Conservation (phyloP, 2,113 vertebrate genomes). For the Aptenodytes patagonicus region DNA sequence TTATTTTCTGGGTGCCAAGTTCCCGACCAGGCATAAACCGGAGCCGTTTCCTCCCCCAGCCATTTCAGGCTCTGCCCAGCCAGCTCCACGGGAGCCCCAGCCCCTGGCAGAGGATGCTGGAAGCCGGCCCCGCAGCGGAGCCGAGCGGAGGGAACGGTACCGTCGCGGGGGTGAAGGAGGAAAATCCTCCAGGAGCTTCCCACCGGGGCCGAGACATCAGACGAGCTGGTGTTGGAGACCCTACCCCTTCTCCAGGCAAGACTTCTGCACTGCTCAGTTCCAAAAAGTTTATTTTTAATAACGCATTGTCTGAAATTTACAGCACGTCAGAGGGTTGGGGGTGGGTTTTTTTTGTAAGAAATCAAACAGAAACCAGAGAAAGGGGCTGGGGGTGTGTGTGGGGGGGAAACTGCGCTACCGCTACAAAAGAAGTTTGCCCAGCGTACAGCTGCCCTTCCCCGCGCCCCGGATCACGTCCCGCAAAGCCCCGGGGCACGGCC, state of each 20-base stretch:
- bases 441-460: not conserved
- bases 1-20: not conserved
- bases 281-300: conserved; percentile 36
- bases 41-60: not conserved
- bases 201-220: not conserved
- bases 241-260: not conserved
- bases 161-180: too few relatives aligned
- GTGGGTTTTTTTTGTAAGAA: not conserved
- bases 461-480: accelerated
- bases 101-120: not conserved
- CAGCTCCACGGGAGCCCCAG: not conserved
- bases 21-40: not conserved
- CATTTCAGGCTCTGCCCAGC: too few relatives aligned
- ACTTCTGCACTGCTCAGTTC: not conserved
- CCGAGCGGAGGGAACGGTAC: too few relatives aligned
- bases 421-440: not conserved
- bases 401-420: not conserved
- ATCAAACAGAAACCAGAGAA: not conserved
- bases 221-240: not conserved
- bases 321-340: not conserved
- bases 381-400: too few relatives aligned
- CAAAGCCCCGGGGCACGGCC: not conserved
- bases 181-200: not conserved
- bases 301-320: not conserved
- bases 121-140: not conserved